Evolutionary conservation across 2,888 invertebrate species (phyloP).

Genomic region (Bugulina stolonifera): DNA sequence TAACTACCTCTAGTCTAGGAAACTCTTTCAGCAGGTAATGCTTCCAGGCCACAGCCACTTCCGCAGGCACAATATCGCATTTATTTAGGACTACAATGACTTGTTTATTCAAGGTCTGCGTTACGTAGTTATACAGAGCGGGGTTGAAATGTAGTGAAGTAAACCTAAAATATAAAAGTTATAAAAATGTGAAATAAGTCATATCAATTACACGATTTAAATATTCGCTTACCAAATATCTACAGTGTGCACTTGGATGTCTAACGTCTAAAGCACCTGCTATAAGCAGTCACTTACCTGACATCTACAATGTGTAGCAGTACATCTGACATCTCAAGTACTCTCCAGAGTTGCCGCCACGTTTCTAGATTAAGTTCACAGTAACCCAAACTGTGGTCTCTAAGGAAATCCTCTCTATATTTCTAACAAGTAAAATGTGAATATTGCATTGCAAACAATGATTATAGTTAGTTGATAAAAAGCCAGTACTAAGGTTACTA

Average conservation of each 20-base stretch:
- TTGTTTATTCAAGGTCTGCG: constrained; percentile 68
- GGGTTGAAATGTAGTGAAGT: constrained; percentile 72
- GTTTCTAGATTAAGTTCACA: constrained; percentile 92
- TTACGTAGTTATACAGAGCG: constrained; percentile 73
- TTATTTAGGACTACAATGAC: constrained; percentile 86
- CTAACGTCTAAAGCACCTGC: constrained; percentile 90
- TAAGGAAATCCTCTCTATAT: constrained; percentile 66
- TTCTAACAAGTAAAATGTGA: too few species aligned
- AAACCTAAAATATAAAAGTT: too few species aligned
- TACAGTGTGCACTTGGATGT: constrained; percentile 76
- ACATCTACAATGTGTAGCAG: constrained; percentile 82
- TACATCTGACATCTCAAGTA: constrained; percentile 87
- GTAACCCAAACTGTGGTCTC: constrained; percentile 67
- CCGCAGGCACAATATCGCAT: constrained; percentile 77
- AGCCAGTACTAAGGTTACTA: too few species aligned
- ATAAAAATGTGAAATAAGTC: too few species aligned
- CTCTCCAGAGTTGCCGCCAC: constrained; percentile 92
- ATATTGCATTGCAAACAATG: too few species aligned
- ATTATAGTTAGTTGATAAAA: too few species aligned
- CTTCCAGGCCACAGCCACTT: constrained; percentile 80
- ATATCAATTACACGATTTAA: not conserved
- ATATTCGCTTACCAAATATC: constrained; percentile 69
- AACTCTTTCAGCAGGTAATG: constrained; percentile 68
- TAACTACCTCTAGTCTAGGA: constrained; percentile 68
- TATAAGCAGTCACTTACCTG: constrained; percentile 71